Evolutionary conservation across 2,888 invertebrate genomes (phyloP), one percentile per base, ranked within the genome.

Genomic region (Temnothorax unifasciatus): DNA sequence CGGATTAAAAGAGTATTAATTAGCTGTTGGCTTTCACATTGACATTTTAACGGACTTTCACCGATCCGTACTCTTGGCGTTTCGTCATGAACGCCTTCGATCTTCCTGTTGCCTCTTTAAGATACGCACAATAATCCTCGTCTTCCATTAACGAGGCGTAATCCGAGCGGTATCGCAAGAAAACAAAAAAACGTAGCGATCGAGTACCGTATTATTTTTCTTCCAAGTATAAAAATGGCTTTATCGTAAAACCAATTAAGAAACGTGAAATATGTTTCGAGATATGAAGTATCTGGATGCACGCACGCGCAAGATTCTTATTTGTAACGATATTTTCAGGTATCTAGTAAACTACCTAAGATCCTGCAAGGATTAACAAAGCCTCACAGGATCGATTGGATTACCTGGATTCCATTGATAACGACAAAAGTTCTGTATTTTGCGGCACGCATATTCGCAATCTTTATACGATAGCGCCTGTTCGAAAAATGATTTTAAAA

Each of bases 1-100:
- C 34, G 69, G 54, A 85, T 89, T 66, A 29, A 68, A 83, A 83
- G 86, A 86, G 66, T 83, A 86, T 87, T 87, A 90, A 91, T 91
- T 90, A 88, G 63, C 84, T 25, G 38, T 38, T 74, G 73, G 63
- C 91, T 90, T 90, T 90, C 90, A 88, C 90, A 73, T 47, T 34
- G 25, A 38, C 61, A 15, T 81, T 83, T 83, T 77, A 86, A 69
- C 44, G 13, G 63, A 89, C 87, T 88, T 90, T 91, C 90, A 83
- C 91, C 64, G 21, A 63, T 41, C 50, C 63, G 82, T 64, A 71
- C n/a, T 57, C 54, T 25, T 50, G 41, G 41, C 47, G 38, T 25
- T 29, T 9, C 64, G 41, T 50, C 57, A 13, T 61, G 41, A 47
- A 63, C 57, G 81, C 44, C 34, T 52, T 41, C 59, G 73, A 84